These are phyloP conservation scores for Drosophila lowei DNA, from an alignment of 1,140 invertebrate species.

Conservation along the genomic window DNA sequence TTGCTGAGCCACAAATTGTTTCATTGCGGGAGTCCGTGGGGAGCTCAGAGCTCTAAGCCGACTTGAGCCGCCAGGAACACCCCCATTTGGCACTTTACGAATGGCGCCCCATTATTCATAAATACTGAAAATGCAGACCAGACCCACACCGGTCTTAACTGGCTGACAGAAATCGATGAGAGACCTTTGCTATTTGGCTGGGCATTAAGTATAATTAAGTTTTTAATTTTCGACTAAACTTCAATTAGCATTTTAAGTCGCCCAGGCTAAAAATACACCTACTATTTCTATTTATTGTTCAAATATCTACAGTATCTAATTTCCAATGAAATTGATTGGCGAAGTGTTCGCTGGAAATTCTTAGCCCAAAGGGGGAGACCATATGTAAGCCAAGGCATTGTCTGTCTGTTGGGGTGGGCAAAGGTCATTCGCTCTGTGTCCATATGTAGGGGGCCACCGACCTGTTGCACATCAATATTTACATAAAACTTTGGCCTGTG, in stretches of 20 bases:
- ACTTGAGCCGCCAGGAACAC: constrained; percentile 36
- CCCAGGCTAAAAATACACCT: constrained; percentile 44
- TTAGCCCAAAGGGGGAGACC: background rate
- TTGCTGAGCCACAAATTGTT: constrained; percentile 71
- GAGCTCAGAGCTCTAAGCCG: constrained; percentile 36
- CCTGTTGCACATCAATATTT: constrained; percentile 55
- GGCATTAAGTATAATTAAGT: constrained; percentile 64
- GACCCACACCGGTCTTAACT: no score
- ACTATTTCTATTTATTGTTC: constrained; percentile 40
- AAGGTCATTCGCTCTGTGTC: constrained; percentile 19
- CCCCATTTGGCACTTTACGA: constrained; percentile 57
- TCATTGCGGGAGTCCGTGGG: constrained; percentile 22
- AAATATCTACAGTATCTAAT: constrained; percentile 13
- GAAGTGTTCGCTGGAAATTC: background rate
- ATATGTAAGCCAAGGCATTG: constrained; percentile 28
- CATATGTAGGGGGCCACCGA: constrained; percentile 18
- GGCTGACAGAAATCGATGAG: constrained; percentile 64
- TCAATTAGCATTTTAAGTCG: constrained; percentile 64
- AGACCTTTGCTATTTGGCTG: constrained; percentile 40
- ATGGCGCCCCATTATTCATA: constrained; percentile 70
- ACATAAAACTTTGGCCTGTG: constrained; percentile 49
- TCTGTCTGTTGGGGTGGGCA: constrained; percentile 13
- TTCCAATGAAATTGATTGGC: constrained; percentile 42
- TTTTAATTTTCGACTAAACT: constrained; percentile 52
- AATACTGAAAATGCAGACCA: background rate